Base-by-base conservation (phyloP, 2,888 invertebrate species). In the Mythimna vitellina region DNA sequence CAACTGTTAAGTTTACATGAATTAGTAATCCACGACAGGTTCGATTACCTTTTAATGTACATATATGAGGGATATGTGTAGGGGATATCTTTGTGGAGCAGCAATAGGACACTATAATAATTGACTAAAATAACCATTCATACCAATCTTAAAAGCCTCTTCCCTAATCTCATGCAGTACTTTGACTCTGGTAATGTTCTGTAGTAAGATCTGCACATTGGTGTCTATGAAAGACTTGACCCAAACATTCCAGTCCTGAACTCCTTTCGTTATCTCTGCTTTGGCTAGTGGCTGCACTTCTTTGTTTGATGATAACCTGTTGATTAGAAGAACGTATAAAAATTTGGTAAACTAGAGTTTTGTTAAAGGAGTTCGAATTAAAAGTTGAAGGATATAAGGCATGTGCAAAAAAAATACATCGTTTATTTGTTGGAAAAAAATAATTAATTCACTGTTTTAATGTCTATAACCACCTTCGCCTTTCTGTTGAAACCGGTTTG, bases 91-190 rank as follows among this genome's bases (percentile, higher is more conserved):
- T 46, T 20, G 1, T 7, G 14, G 42, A 46, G 7, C 20, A 20
- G 49, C 49, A 20, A 20, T 17, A 2, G 8, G 20, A 20, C 49
- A 49, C 49, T 49, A 20, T 20, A 49, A 49, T 20, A 46, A 25
- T 29, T 25, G 4, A 22, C 4, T 22, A 14, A 22, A 17, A n/a
- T 8, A 22, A 42, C 7, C 14, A 32, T 29, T 80, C 84, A 88
- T 90, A 97, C 97, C 97, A 46, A 97, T 96, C 89, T 97, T 96
- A 66, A 97, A 96, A 0, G 97, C 97, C 85, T 98, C 97, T 84
- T 97, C 97, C 66, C 98, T 95, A 68, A 98, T 97, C 72, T 97
- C 97, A 84, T 98, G 97, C 76, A 98, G 93, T 1, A 97, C 97
- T 90, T 97, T 97, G 67, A 98, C 96, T 64, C 97, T 97, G 5